Percentiles rank a stretch among this genome's conserved stretches.
These are phyloP conservation scores for Galerucella pusilla DNA, from an alignment of 2,888 invertebrate species.

Conservation along the genomic window DNA sequence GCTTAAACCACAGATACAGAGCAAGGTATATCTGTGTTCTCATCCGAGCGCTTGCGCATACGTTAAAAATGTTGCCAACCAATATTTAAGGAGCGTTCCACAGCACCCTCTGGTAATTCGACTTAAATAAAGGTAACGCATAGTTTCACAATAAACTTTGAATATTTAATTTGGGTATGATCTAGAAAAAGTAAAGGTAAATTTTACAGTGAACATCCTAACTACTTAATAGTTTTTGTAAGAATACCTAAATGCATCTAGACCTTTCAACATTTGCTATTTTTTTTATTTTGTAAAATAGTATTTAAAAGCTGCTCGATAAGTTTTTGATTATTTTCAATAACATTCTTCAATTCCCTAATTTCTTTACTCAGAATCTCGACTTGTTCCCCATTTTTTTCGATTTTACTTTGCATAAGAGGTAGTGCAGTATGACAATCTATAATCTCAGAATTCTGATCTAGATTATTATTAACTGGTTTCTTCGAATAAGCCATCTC, in stretches of 20 bases:
- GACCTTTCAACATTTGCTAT: slow-evolving; percentile 35
- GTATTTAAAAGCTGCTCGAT: slow-evolving; percentile 60
- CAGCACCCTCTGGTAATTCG: too few relatives aligned
- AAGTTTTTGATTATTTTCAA: slow-evolving; percentile 52
- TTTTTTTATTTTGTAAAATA: slow-evolving; percentile 52
- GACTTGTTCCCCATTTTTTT: slow-evolving; percentile 76
- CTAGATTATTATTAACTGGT: slow-evolving; percentile 72
- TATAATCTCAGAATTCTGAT: slow-evolving; percentile 59
- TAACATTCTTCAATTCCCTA: slow-evolving; percentile 67
- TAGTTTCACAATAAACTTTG: not conserved
- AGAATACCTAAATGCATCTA: not conserved
- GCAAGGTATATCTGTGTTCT: too few relatives aligned
- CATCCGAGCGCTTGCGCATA: too few relatives aligned
- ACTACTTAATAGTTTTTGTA: not conserved
- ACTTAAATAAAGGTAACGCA: too few relatives aligned
- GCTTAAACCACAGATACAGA: too few relatives aligned
- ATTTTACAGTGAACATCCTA: not conserved
- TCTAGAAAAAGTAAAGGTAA: not conserved
- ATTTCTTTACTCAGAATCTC: slow-evolving; percentile 76
- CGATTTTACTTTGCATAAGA: slow-evolving; percentile 73
- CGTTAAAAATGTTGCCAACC: too few relatives aligned
- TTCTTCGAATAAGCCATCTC: slow-evolving; percentile 73
- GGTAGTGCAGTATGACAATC: slow-evolving; percentile 67
- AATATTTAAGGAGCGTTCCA: too few relatives aligned
- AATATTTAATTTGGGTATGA: not conserved